Conservation (phyloP, 2,797 vertebrate species). For the Nannoperca obscura region DNA sequence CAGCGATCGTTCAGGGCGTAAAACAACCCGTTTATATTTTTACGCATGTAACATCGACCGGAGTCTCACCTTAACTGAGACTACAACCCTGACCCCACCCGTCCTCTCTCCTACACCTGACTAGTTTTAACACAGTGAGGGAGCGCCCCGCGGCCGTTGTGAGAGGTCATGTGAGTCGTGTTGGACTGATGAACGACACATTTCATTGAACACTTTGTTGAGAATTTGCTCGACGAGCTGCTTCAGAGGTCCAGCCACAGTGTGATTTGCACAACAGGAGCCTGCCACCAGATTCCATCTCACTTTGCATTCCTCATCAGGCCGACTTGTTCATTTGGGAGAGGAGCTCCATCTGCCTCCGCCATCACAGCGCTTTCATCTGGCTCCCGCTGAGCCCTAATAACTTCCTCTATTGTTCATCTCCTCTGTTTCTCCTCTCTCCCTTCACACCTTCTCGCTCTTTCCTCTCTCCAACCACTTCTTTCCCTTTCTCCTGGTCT, state of each 20-base stretch:
- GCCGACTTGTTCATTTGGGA: slow-evolving; percentile 58
- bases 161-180: neutral
- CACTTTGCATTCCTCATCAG: slow-evolving; percentile 58
- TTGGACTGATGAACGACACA: neutral
- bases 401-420: slow-evolving; percentile 62
- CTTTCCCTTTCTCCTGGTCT: neutral
- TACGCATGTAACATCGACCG: neutral
- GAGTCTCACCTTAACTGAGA: neutral
- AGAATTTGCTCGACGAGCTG: slow-evolving; percentile 4
- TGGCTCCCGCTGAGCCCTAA: slow-evolving; percentile 60
- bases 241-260: slow-evolving; percentile 26
- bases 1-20: neutral
- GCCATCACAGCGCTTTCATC: slow-evolving; percentile 63
- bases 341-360: slow-evolving; percentile 58
- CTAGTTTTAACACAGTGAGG: neutral
- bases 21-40: neutral
- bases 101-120: neutral
- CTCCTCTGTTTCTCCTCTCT: slow-evolving; percentile 35
- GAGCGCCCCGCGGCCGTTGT: neutral
- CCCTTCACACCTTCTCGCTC: slow-evolving; percentile 25
- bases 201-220: slow-evolving; percentile 16
- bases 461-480: neutral
- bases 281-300: slow-evolving; percentile 32
- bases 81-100: neutral
- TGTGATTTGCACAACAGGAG: slow-evolving; percentile 13